Evolutionary conservation across 2,797 vertebrate genomes (phyloP).

Genomic region (Poliocrania exsul): DNA sequence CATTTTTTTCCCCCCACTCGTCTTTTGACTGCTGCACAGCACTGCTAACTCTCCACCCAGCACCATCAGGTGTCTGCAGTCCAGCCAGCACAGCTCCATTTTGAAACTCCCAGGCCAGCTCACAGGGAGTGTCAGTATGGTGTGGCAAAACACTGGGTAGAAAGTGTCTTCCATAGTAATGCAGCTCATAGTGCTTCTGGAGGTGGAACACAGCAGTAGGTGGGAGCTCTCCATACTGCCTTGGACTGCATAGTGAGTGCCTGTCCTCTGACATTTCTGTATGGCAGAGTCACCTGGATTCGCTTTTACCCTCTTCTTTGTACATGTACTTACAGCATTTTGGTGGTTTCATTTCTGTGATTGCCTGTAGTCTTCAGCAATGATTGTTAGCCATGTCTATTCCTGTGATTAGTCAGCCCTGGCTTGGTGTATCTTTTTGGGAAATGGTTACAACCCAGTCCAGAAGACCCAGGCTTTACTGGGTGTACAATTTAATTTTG

Average conservation of each 20-base stretch:
- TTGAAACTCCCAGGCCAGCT: background rate
- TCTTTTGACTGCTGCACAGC: background rate
- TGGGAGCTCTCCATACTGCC: background rate
- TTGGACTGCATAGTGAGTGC: background rate
- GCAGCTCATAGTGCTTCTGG: background rate
- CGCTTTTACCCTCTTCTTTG: fast-evolving
- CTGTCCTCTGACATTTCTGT: background rate
- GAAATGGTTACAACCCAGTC: background rate
- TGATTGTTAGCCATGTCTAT: background rate
- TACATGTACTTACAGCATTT: background rate
- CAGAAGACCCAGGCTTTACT: too few relatives aligned
- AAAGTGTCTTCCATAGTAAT: background rate
- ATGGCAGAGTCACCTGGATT: background rate
- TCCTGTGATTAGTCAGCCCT: background rate
- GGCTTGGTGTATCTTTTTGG: background rate
- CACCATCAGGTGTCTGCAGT: background rate
- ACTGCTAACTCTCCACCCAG: background rate
- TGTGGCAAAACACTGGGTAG: background rate
- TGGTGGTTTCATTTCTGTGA: background rate
- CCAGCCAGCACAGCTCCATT: background rate
- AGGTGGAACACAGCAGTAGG: background rate
- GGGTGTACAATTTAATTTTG: too few relatives aligned
- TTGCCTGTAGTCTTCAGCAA: background rate
- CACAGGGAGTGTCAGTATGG: background rate
- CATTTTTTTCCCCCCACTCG: fast-evolving